A percentile compares a stretch with the other conserved stretches of the same genome.
Evolutionary conservation across 2,113 vertebrate species (phyloP).

Genomic region (Sturnira hondurensis): DNA sequence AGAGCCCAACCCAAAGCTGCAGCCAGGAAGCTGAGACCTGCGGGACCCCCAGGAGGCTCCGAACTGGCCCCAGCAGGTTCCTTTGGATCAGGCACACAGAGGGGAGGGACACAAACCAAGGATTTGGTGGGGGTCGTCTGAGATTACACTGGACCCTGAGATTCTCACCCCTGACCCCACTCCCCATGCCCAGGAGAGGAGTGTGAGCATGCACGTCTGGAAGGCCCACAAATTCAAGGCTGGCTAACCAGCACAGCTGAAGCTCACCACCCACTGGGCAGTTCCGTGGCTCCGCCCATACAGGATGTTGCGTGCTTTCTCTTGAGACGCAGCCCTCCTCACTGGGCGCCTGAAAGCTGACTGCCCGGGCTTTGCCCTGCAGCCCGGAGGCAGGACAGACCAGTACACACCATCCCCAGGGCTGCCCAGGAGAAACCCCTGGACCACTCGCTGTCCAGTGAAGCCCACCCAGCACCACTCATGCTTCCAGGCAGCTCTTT

Average conservation of each 20-base stretch:
- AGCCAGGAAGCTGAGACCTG: not conserved
- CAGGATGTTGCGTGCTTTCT: not conserved
- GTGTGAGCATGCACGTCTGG: not conserved
- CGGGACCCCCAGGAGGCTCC: not conserved
- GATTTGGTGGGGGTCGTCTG: not conserved
- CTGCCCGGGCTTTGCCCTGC: not conserved
- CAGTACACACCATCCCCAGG: too few species aligned
- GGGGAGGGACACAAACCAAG: not conserved
- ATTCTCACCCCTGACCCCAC: not conserved
- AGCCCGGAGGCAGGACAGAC: not conserved
- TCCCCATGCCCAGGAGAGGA: rapidly evolving
- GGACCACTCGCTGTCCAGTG: rapidly evolving
- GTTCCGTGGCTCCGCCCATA: rapidly evolving
- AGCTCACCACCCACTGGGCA: not conserved
- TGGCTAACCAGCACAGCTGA: not conserved
- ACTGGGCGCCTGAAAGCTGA: not conserved
- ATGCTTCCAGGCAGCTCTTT: rapidly evolving
- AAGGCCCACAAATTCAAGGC: too few species aligned
- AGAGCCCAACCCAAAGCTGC: not conserved
- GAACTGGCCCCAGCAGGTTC: not conserved
- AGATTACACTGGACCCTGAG: not conserved
- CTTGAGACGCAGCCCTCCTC: not conserved
- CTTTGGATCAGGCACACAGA: not conserved
- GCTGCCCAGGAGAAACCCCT: not conserved
- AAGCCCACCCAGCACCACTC: not conserved